Evolutionary conservation across 2,888 invertebrate genomes (phyloP).

Genomic region (Eilema depressum): DNA sequence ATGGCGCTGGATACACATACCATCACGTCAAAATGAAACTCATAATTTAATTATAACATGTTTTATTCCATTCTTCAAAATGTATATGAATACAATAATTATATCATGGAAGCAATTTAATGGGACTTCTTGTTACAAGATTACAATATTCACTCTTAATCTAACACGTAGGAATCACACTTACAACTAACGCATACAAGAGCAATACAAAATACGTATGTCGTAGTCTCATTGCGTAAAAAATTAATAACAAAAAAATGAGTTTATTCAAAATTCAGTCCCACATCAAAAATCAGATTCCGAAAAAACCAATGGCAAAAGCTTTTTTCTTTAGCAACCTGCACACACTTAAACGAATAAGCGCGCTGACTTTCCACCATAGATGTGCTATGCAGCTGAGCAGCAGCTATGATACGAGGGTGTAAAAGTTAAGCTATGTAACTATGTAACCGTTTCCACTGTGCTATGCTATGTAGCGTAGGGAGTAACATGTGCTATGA

Average conservation of each 20-base stretch:
- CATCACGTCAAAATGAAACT: slow-evolving; percentile 31
- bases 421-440: too few species aligned
- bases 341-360: not conserved
- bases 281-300: slow-evolving; percentile 67
- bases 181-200: slow-evolving; percentile 52
- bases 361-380: too few species aligned
- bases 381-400: too few species aligned
- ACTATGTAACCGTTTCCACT: too few species aligned
- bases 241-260: slow-evolving; percentile 47
- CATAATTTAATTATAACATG: slow-evolving; percentile 64
- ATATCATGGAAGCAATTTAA: slow-evolving; percentile 79
- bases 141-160: slow-evolving; percentile 52
- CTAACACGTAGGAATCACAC: slow-evolving; percentile 46
- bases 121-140: slow-evolving; percentile 70
- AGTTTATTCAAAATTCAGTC: slow-evolving; percentile 62
- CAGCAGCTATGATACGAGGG: too few species aligned
- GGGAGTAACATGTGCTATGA: too few species aligned
- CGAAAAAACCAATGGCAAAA: slow-evolving; percentile 41
- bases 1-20: not conserved
- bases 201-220: slow-evolving; percentile 47
- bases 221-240: slow-evolving; percentile 38
- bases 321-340: not conserved
- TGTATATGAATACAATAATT: slow-evolving; percentile 77
- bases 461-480: too few species aligned
- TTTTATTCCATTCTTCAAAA: slow-evolving; percentile 76